Evolutionary conservation across 2,113 vertebrate genomes (phyloP).

Genomic region (Pygoscelis antarcticus): DNA sequence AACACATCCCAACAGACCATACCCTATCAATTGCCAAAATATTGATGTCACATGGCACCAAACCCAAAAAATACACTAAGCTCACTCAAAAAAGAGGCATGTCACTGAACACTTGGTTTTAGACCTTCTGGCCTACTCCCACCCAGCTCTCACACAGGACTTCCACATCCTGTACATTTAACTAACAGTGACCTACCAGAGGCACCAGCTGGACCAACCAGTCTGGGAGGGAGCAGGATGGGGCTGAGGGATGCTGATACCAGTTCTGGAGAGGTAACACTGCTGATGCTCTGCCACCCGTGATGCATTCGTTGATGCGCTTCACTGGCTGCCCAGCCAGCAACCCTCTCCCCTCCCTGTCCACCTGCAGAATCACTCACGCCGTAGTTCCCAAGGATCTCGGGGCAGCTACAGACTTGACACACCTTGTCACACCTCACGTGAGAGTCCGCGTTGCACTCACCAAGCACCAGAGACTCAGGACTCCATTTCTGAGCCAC

Average conservation of each 20-base stretch:
- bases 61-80: neutral
- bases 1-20: neutral
- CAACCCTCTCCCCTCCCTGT: neutral
- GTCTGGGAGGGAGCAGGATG: rapidly evolving
- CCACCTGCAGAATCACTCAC: neutral
- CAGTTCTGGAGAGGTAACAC: neutral
- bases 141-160: neutral
- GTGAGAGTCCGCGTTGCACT: rapidly evolving
- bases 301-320: neutral
- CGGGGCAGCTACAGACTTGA: neutral
- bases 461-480: neutral
- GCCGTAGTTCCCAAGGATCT: rapidly evolving
- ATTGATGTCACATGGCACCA: neutral
- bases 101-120: neutral
- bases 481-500: neutral
- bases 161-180: neutral
- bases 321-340: neutral
- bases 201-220: neutral
- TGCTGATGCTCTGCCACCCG: neutral
- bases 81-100: neutral
- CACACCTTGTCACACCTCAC: neutral
- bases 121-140: neutral
- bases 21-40: neutral
- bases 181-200: neutral
- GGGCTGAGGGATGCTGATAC: neutral